Conservation (phyloP, 2,888 invertebrate species). For the Arctia plantaginis region DNA sequence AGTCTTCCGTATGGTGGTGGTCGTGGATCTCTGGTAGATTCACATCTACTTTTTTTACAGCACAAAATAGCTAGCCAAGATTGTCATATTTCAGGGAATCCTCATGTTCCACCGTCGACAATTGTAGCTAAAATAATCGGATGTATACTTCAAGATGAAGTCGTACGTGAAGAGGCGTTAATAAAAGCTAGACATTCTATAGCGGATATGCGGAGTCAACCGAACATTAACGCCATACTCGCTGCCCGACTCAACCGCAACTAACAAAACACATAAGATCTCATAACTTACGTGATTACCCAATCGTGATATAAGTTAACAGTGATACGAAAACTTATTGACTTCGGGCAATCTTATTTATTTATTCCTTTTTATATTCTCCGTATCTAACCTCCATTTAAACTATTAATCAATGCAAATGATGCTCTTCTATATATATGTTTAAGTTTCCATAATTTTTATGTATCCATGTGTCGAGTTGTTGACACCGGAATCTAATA, state of each 20-base stretch:
- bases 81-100: slow-evolving; percentile 87
- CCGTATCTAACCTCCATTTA: neutral
- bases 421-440: neutral
- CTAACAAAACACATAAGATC: slow-evolving; percentile 36
- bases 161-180: slow-evolving; percentile 79
- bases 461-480: neutral
- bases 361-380: neutral
- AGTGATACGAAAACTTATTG: slow-evolving; percentile 8
- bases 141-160: slow-evolving; percentile 87
- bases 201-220: slow-evolving; percentile 75
- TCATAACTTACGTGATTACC: slow-evolving; percentile 17
- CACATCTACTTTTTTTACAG: neutral
- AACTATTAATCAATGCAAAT: neutral
- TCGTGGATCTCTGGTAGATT: neutral
- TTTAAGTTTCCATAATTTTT: neutral
- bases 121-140: slow-evolving; percentile 94
- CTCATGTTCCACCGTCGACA: slow-evolving; percentile 92
- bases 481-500: neutral
- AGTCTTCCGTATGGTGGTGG: neutral
- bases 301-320: neutral
- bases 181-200: slow-evolving; percentile 79
- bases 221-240: slow-evolving; percentile 67
- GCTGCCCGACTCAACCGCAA: slow-evolving; percentile 61
- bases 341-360: slow-evolving; percentile 2
- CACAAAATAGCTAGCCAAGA: neutral